A percentile compares a stretch with the other conserved stretches of the same genome.
Conservation (phyloP, 2,888 invertebrate species). For the Periphyllus acericola region DNA sequence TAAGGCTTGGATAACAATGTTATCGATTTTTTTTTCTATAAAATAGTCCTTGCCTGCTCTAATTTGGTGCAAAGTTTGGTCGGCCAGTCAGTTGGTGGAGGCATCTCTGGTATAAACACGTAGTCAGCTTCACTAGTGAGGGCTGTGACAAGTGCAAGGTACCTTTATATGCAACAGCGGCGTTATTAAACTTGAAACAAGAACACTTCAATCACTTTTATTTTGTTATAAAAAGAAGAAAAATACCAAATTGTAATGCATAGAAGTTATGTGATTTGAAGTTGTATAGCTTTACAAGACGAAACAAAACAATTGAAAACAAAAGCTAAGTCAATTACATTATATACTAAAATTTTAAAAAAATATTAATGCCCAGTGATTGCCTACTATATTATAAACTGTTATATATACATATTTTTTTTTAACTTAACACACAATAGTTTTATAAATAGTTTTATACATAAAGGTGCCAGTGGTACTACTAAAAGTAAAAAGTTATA, state of each 20-base stretch:
- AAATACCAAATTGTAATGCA: not conserved
- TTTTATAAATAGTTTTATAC: not conserved
- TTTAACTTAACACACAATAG: not conserved
- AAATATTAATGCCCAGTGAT: not conserved
- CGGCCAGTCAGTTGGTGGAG: constrained; percentile 94
- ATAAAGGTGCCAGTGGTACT: not conserved
- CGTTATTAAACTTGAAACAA: constrained; percentile 61
- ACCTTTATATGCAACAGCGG: constrained; percentile 73
- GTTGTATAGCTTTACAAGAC: not conserved
- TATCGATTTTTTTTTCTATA: constrained; percentile 32
- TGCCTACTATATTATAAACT: not conserved
- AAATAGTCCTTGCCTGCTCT: constrained; percentile 77
- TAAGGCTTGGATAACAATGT: not conserved
- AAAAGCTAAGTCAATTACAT: constrained; percentile 30
- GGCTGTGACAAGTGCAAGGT: constrained; percentile 96
- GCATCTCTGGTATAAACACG: constrained; percentile 98
- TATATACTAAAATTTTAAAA: not conserved
- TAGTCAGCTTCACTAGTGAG: constrained; percentile 98
- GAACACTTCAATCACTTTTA: constrained; percentile 60
- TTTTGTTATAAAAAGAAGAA: constrained; percentile 53
- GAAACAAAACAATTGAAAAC: not conserved
- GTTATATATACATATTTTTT: not conserved
- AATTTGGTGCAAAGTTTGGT: constrained; percentile 93
- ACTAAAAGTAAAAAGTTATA: not conserved
- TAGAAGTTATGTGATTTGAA: not conserved